Percentiles rank a stretch among this genome's conserved stretches.
Conservation (phyloP, 1,140 invertebrate species). For the Cylas formicarius region DNA sequence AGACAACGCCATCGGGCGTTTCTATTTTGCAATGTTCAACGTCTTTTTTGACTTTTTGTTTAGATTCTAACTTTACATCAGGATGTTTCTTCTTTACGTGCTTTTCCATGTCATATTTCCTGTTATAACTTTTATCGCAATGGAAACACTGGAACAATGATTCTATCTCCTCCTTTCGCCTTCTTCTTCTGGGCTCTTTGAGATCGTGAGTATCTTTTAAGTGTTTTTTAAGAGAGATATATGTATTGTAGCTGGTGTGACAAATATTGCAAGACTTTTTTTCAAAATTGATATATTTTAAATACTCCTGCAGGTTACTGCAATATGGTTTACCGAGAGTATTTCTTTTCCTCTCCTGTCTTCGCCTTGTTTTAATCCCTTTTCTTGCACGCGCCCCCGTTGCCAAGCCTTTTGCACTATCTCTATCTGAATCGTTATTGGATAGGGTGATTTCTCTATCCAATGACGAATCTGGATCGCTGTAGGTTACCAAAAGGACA, state of each 20-base stretch:
- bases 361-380: too few relatives aligned
- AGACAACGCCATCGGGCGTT: constrained; percentile 32
- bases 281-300: too few relatives aligned
- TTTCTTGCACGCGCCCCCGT: too few relatives aligned
- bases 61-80: constrained; percentile 1
- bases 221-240: constrained; percentile 34
- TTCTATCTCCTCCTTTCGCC: constrained; percentile 23
- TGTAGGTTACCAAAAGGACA: too few relatives aligned
- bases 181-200: constrained; percentile 11
- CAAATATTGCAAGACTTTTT: too few relatives aligned
- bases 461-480: too few relatives aligned
- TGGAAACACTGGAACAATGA: constrained; percentile 26
- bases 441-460: too few relatives aligned
- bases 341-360: too few relatives aligned
- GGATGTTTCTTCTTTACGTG: constrained; percentile 32
- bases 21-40: constrained; percentile 21
- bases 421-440: too few relatives aligned
- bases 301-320: too few relatives aligned
- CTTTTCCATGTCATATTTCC: constrained; percentile 33
- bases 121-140: constrained; percentile 31
- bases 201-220: constrained; percentile 31
- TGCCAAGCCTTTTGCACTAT: too few relatives aligned
- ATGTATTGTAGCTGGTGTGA: constrained; percentile 14
- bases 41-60: constrained; percentile 12
- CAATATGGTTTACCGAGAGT: too few relatives aligned